These are phyloP conservation scores for Paracyclopina nana DNA, from an alignment of 1,140 invertebrate genomes.

Conservation along the genomic window DNA sequence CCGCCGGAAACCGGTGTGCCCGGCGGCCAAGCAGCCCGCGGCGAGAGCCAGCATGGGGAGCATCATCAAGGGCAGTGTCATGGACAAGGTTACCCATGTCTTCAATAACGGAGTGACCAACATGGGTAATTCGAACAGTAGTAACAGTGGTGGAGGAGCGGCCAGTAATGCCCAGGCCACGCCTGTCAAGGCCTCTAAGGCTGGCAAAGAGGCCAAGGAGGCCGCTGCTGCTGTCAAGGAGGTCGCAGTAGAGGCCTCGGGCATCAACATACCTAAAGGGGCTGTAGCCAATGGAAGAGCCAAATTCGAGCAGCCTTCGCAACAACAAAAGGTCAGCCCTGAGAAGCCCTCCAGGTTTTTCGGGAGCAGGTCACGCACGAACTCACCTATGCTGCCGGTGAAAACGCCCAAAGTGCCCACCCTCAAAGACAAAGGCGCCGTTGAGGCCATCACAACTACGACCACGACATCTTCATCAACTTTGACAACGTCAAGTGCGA, in stretches of 20 bases:
- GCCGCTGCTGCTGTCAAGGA: neutral
- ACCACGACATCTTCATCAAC: neutral
- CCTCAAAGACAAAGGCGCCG: neutral
- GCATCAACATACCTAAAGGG: conserved; percentile 1
- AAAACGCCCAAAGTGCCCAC: conserved; percentile 12
- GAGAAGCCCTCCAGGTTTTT: conserved; percentile 15
- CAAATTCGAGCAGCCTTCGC: conserved; percentile 2
- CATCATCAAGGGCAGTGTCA: conserved; percentile 3
- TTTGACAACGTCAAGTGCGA: neutral
- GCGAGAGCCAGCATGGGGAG: neutral
- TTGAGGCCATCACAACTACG: neutral
- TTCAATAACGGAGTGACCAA: neutral
- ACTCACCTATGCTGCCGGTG: conserved; percentile 7
- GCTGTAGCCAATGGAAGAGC: conserved; percentile 14
- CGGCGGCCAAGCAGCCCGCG: neutral
- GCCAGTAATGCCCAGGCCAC: no score
- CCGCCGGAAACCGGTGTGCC: no score
- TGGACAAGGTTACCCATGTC: conserved; percentile 4
- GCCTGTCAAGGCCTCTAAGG: no score
- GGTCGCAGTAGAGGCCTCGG: neutral
- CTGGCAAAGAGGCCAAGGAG: neutral
- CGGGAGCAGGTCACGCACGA: neutral
- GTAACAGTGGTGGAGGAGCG: no score
- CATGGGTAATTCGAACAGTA: neutral
- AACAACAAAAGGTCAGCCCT: neutral